A percentile compares a stretch with the other conserved stretches of the same genome.
Evolutionary conservation across 2,888 invertebrate species (phyloP).

Genomic region (Nymphalis urticae): DNA sequence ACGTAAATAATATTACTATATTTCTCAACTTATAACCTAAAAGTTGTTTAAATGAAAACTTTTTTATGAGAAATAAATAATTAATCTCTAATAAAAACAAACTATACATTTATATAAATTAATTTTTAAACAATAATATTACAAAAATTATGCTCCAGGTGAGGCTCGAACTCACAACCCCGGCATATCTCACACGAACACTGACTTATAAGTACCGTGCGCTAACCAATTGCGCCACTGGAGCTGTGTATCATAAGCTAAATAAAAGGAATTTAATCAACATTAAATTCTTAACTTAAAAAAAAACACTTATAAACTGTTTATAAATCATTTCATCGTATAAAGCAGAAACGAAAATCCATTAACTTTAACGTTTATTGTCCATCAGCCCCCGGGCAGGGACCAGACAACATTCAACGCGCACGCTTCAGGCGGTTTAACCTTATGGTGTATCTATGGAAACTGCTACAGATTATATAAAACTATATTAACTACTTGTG

Average conservation of each 20-base stretch:
- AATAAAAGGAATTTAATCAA: background rate
- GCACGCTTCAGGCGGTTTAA: conserved; percentile 21
- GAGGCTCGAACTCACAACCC: conserved; percentile 99
- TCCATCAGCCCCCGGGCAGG: conserved; percentile 7
- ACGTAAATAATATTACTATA: too few species aligned
- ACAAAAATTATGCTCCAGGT: conserved; percentile 92
- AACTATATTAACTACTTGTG: background rate
- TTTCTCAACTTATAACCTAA: too few species aligned
- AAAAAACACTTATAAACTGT: background rate
- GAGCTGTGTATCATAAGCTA: background rate
- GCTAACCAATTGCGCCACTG: conserved; percentile 98
- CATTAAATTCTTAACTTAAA: background rate
- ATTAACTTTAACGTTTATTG: conserved; percentile 6
- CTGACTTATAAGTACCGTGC: conserved; percentile 99
- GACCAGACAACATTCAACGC: conserved; percentile 14
- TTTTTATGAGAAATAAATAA: too few species aligned
- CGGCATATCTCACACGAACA: conserved; percentile 97
- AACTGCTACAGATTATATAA: conserved; percentile 17
- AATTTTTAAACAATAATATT: too few species aligned
- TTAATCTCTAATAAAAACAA: too few species aligned
- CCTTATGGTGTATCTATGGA: conserved; percentile 19
- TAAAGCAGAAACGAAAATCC: conserved; percentile 1
- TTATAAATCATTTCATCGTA: background rate
- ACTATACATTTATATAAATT: too few species aligned
- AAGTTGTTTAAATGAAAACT: too few species aligned